These are phyloP conservation scores for Myripristis murdjan DNA, from an alignment of 2,797 vertebrate genomes.

Conservation along the genomic window DNA sequence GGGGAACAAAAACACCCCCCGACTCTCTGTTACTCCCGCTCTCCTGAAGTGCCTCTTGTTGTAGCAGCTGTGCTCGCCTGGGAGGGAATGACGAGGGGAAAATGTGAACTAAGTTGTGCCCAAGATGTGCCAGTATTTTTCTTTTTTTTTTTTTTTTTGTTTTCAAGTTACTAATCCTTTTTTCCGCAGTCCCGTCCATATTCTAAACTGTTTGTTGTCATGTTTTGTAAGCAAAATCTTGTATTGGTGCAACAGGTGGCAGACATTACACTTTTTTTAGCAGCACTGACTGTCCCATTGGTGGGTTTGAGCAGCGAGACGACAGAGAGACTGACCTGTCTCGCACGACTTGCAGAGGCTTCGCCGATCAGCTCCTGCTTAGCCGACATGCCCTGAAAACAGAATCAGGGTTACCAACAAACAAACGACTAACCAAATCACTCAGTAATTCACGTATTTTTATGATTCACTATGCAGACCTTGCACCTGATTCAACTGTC, in stretches of 20 bases:
- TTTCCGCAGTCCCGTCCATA: constrained; percentile 27
- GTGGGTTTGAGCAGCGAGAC: background rate
- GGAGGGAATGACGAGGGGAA: constrained; percentile 77
- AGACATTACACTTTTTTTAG: constrained; percentile 16
- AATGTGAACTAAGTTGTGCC: constrained; percentile 74
- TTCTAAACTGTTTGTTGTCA: constrained; percentile 15
- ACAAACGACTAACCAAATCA: background rate
- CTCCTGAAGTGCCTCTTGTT: constrained; percentile 62
- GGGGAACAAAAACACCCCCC: constrained; percentile 58
- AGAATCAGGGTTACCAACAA: background rate
- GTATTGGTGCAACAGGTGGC: constrained; percentile 31
- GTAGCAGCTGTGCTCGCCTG: constrained; percentile 63
- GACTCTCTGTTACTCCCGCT: constrained; percentile 50
- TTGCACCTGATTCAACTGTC: no score
- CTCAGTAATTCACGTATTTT: constrained; percentile 12
- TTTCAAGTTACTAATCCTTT: constrained; percentile 46
- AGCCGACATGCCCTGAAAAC: no score
- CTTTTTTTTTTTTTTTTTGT: constrained; percentile 56
- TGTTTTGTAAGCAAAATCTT: background rate
- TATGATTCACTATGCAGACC: background rate
- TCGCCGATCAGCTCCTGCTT: no score
- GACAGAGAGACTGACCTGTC: background rate
- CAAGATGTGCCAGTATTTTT: constrained; percentile 61
- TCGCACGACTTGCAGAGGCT: no score
- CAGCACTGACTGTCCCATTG: background rate